A percentile compares a stretch with the other conserved stretches of the same genome.
These are phyloP conservation scores for Prochilodus magdalenae DNA, from an alignment of 2,113 vertebrate species.

Conservation along the genomic window DNA sequence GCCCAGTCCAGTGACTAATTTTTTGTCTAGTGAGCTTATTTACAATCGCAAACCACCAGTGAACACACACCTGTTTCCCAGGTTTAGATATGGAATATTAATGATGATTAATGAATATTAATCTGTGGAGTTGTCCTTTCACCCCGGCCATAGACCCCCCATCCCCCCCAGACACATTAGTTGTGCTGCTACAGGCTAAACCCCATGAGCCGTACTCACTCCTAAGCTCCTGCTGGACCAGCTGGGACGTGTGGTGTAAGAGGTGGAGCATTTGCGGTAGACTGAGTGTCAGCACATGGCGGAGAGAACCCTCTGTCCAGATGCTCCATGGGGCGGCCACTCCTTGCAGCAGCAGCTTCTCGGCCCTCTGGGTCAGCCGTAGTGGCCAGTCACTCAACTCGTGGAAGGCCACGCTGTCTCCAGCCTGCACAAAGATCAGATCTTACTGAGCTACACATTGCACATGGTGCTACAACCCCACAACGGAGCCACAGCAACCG, in stretches of 20 bases:
- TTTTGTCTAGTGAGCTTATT: too few species aligned
- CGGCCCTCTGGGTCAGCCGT: constrained; percentile 57
- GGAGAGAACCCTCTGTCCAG: constrained; percentile 73
- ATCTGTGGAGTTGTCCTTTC: too few species aligned
- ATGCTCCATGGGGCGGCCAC: constrained; percentile 33
- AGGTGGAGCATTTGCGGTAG: constrained; percentile 71
- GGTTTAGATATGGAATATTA: too few species aligned
- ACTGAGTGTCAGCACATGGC: constrained; percentile 59
- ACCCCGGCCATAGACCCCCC: too few species aligned
- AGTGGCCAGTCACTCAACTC: constrained; percentile 64
- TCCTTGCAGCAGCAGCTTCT: constrained; percentile 62
- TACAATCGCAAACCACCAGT: too few species aligned
- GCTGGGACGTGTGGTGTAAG: constrained; percentile 72
- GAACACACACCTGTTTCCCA: too few species aligned
- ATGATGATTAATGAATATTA: too few species aligned
- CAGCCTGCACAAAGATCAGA: constrained; percentile 64
- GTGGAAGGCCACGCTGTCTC: constrained; percentile 68
- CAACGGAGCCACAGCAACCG: too few species aligned
- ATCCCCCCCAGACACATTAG: too few species aligned
- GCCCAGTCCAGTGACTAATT: too few species aligned
- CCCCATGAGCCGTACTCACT: constrained; percentile 71
- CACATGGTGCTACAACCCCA: too few species aligned
- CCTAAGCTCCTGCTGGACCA: constrained; percentile 81
- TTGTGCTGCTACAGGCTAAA: background rate
- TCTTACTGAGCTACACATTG: background rate